phyloP scores from a whole-genome alignment of 2,797 vertebrate species.

The Dendrocincla fuliginosa region DNA sequence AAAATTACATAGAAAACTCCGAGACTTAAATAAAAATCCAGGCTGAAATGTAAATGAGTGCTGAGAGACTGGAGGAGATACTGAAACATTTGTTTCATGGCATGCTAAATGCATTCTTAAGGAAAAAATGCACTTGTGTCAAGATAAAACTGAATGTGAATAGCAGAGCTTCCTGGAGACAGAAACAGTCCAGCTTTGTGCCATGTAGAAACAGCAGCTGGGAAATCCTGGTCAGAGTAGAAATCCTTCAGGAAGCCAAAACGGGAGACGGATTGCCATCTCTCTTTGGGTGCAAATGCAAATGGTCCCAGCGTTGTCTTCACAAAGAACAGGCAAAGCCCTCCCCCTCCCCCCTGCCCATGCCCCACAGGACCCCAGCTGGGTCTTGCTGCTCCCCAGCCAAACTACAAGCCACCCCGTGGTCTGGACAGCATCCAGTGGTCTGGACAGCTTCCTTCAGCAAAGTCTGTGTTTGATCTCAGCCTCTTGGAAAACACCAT shows the following conservation, averaged over 20 bases:
- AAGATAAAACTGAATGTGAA: not conserved
- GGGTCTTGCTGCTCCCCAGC: not conserved
- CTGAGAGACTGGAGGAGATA: not conserved
- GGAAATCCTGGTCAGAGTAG: not conserved
- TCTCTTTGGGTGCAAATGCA: not conserved
- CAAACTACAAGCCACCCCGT: not conserved
- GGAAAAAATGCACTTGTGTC: not conserved
- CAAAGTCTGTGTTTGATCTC: not conserved
- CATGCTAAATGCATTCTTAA: not conserved
- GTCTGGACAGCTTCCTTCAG: not conserved
- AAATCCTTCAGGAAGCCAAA: not conserved
- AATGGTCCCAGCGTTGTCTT: not conserved
- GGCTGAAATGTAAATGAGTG: not conserved
- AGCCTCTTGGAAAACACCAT: not conserved
- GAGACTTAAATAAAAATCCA: not conserved
- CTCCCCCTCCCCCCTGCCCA: fast-evolving
- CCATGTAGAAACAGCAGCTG: not conserved
- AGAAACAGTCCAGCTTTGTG: not conserved
- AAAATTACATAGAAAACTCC: not conserved
- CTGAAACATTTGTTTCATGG: not conserved
- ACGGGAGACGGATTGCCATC: fast-evolving
- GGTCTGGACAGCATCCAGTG: not conserved
- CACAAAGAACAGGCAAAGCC: not conserved
- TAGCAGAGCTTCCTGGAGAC: not conserved
- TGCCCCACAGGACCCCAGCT: not conserved